phyloP scores from a whole-genome alignment of 1,140 invertebrate species.

The Sitodiplosis mosellana region DNA sequence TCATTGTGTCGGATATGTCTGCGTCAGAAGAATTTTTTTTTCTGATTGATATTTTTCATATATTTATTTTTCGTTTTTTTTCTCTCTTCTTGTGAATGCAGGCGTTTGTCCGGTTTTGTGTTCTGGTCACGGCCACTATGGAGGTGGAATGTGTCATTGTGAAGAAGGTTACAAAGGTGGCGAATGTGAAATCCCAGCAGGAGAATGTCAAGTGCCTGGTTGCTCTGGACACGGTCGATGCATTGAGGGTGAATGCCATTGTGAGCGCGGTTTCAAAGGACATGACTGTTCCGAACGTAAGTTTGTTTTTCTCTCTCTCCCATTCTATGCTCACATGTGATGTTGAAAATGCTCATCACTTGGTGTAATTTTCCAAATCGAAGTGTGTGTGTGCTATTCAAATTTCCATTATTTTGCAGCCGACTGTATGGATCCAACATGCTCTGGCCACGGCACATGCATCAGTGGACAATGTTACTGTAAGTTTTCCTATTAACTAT shows the following conservation, averaged over 20 bases:
- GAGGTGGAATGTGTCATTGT: conserved; percentile 88
- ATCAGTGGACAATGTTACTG: conserved; percentile 86
- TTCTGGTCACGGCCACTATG: conserved; percentile 89
- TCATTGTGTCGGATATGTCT: not conserved
- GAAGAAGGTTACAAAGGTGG: conserved; percentile 91
- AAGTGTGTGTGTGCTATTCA: not conserved
- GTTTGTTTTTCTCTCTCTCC: conserved; percentile 17
- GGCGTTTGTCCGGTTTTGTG: conserved; percentile 94
- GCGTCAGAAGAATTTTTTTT: not conserved
- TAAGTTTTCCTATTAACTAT: conserved; percentile 5
- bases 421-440: conserved; percentile 72
- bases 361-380: not conserved
- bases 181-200: conserved; percentile 83
- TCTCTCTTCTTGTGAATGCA: conserved; percentile 26
- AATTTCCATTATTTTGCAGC: conserved; percentile 29
- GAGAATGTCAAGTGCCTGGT: conserved; percentile 80
- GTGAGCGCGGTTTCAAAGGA: conserved; percentile 79
- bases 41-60: not conserved
- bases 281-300: conserved; percentile 65
- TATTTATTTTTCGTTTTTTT: conserved; percentile 1
- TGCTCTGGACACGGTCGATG: conserved; percentile 84
- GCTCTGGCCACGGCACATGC: conserved; percentile 81
- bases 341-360: not conserved
- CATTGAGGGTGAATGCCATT: conserved; percentile 72
- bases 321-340: too few species aligned